These are phyloP conservation scores for Argyresthia albistria DNA, from an alignment of 2,888 invertebrate genomes.

Conservation along the genomic window DNA sequence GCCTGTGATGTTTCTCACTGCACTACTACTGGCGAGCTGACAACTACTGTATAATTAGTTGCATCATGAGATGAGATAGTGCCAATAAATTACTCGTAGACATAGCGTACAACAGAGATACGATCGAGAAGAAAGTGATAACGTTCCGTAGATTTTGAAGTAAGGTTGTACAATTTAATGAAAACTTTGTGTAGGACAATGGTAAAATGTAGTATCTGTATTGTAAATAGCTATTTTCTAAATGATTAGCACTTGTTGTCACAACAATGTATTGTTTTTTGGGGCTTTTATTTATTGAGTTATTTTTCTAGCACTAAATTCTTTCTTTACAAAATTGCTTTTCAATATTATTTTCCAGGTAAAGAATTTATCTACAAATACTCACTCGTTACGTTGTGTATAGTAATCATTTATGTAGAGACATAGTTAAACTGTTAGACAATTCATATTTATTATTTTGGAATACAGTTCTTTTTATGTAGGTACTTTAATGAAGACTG, in stretches of 20 bases:
- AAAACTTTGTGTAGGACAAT: background rate
- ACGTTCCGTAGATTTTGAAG: conserved; percentile 4
- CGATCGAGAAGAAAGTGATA: conserved; percentile 12
- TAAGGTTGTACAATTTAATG: background rate
- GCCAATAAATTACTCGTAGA: conserved; percentile 30
- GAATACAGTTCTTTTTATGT: too few species aligned
- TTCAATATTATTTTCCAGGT: too few species aligned
- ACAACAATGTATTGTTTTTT: too few species aligned
- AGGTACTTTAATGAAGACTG: conserved; percentile 40
- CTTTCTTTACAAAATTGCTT: too few species aligned
- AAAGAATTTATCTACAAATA: too few species aligned
- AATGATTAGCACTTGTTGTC: background rate
- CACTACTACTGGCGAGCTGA: conserved; percentile 44
- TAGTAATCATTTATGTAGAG: too few species aligned
- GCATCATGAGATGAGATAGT: conserved; percentile 23
- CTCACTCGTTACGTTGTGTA: too few species aligned
- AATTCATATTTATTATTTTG: too few species aligned
- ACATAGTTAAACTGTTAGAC: too few species aligned
- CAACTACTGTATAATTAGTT: conserved; percentile 14
- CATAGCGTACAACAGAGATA: conserved; percentile 22
- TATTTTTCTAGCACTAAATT: too few species aligned
- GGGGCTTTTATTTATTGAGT: too few species aligned
- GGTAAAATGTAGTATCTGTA: too few species aligned
- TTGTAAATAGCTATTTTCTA: background rate
- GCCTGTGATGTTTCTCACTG: conserved; percentile 15